Conservation (phyloP, 1,140 invertebrate genomes). For the Mya arenaria region DNA sequence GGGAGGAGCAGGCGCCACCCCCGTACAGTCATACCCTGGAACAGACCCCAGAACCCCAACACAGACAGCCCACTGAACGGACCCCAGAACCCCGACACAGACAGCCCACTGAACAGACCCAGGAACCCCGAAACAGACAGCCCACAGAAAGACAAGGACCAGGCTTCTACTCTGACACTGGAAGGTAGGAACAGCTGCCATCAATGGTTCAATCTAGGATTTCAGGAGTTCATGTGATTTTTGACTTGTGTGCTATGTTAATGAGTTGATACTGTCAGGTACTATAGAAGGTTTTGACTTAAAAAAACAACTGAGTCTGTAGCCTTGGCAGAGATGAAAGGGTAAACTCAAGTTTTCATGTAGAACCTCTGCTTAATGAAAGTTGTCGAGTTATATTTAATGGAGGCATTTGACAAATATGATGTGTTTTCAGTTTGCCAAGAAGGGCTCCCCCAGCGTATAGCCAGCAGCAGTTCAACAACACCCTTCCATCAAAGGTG, state of each 20-base stretch:
- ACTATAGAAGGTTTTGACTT: too few relatives aligned
- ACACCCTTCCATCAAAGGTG: slow-evolving; percentile 3
- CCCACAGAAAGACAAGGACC: background rate
- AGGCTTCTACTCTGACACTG: slow-evolving; percentile 27
- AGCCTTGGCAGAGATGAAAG: too few relatives aligned
- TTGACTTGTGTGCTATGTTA: too few relatives aligned
- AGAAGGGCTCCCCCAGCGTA: background rate
- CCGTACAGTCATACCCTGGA: background rate
- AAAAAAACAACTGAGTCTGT: too few relatives aligned
- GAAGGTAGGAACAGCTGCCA: slow-evolving; percentile 5
- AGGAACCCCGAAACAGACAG: slow-evolving; percentile 24
- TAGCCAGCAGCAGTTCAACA: slow-evolving; percentile 5
- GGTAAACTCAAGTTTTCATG: too few relatives aligned
- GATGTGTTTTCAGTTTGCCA: slow-evolving; percentile 32
- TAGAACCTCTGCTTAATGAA: too few relatives aligned
- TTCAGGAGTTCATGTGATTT: too few relatives aligned
- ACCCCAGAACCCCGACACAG: slow-evolving; percentile 36
- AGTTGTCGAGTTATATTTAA: too few relatives aligned
- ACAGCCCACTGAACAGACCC: slow-evolving; percentile 22
- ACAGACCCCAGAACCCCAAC: slow-evolving; percentile 31
- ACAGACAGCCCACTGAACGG: slow-evolving; percentile 14
- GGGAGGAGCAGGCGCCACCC: background rate
- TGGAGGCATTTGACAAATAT: too few relatives aligned
- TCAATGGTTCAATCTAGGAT: too few relatives aligned
- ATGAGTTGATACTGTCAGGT: too few relatives aligned